Percentiles rank a stretch among this genome's conserved stretches.
phyloP scores from a whole-genome alignment of 2,888 invertebrate genomes.

The Troglohyphantes excavatus region DNA sequence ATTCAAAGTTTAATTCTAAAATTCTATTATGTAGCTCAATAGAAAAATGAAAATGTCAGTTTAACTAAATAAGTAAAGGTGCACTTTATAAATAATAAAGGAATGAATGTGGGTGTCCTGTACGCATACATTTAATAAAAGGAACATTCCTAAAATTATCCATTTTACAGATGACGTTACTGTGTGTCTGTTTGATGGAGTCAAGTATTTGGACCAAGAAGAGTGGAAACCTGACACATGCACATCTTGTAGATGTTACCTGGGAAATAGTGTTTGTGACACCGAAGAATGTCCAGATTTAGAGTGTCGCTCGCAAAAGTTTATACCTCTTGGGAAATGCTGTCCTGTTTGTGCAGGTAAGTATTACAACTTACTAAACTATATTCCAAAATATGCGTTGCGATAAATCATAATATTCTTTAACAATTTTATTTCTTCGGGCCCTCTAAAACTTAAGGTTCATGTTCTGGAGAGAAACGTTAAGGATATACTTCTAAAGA shows the following conservation, averaged over 20 bases:
- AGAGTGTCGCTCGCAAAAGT: slow-evolving; percentile 82
- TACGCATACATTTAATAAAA: too few relatives aligned
- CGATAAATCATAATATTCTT: too few relatives aligned
- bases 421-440: too few relatives aligned
- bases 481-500: too few relatives aligned
- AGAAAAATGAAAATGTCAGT: too few relatives aligned
- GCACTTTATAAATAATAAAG: background rate
- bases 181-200: slow-evolving; percentile 84
- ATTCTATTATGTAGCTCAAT: too few relatives aligned
- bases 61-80: background rate
- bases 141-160: too few relatives aligned
- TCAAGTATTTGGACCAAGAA: slow-evolving; percentile 87
- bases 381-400: too few relatives aligned
- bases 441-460: too few relatives aligned
- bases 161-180: slow-evolving; percentile 53
- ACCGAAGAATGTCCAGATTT: slow-evolving; percentile 84
- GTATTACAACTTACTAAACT: slow-evolving; percentile 50
- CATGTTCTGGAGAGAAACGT: too few relatives aligned
- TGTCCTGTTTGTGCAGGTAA: slow-evolving; percentile 83
- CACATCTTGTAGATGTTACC: slow-evolving; percentile 88
- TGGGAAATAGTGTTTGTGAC: slow-evolving; percentile 86
- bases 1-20: too few relatives aligned
- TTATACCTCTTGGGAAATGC: slow-evolving; percentile 83
- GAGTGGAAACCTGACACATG: slow-evolving; percentile 88
- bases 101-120: too few relatives aligned